phyloP scores from a whole-genome alignment of 2,888 invertebrate species.

The Taphrorychus bicolor region DNA sequence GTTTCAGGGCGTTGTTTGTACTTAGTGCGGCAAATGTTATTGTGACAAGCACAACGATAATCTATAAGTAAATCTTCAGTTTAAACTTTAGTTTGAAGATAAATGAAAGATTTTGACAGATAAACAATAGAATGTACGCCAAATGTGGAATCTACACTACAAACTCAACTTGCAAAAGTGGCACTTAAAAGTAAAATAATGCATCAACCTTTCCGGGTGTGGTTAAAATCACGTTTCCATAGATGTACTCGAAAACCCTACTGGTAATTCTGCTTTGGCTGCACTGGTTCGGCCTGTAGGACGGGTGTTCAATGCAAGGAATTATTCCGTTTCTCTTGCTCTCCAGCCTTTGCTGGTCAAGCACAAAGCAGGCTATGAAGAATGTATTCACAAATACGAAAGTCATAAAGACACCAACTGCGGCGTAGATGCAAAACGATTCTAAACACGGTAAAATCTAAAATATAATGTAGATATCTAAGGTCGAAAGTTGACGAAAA shows the following conservation, averaged over 20 bases:
- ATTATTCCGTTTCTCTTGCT: conserved; percentile 70
- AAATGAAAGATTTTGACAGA: too few species aligned
- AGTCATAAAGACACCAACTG: conserved; percentile 76
- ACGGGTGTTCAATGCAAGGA: conserved; percentile 71
- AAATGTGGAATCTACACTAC: not conserved
- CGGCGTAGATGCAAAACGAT: conserved; percentile 84
- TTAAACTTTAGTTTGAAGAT: too few species aligned
- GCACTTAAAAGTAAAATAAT: too few species aligned
- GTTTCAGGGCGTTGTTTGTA: conserved; percentile 66
- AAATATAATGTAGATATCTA: too few species aligned
- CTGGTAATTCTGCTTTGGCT: conserved; percentile 67
- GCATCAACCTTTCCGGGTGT: conserved; percentile 72
- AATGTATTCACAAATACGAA: conserved; percentile 81
- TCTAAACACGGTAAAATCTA: conserved; percentile 80
- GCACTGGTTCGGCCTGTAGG: conserved; percentile 61
- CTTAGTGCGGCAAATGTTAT: conserved; percentile 68
- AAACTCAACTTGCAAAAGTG: too few species aligned
- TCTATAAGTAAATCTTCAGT: too few species aligned
- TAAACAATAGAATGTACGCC: not conserved
- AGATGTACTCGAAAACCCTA: conserved; percentile 66
- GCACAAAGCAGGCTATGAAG: conserved; percentile 77
- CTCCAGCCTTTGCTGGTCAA: conserved; percentile 73
- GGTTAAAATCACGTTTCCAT: conserved; percentile 71
- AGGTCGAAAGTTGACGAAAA: too few species aligned
- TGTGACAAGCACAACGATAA: conserved; percentile 67